A percentile compares a stretch with the other conserved stretches of the same genome.
Conservation (phyloP, 2,888 invertebrate species). For the Cataglyphis livida region DNA sequence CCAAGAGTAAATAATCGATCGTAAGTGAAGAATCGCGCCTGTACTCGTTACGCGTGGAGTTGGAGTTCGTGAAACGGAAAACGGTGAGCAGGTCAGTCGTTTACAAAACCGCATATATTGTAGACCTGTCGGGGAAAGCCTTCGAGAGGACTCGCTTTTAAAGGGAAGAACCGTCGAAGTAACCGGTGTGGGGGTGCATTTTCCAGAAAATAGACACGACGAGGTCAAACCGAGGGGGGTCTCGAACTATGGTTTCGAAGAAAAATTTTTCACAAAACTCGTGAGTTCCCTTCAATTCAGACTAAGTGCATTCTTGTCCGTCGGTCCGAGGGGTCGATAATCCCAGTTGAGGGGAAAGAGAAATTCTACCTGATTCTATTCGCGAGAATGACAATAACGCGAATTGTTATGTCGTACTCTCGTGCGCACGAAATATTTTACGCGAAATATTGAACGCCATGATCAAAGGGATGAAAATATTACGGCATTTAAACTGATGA, state of each 20-base stretch:
- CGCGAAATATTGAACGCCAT: not conserved
- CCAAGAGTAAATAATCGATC: constrained; percentile 24
- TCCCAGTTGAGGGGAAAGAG: not conserved
- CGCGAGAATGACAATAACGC: not conserved
- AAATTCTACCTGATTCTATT: not conserved
- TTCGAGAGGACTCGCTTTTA: constrained; percentile 71
- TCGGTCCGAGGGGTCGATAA: not conserved
- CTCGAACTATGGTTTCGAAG: not conserved
- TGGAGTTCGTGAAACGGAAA: constrained; percentile 21
- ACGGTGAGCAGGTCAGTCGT: constrained; percentile 34
- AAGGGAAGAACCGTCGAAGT: constrained; percentile 57
- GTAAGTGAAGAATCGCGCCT: not conserved
- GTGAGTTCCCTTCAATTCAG: not conserved
- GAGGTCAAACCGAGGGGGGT: not conserved
- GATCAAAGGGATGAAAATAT: constrained; percentile 5
- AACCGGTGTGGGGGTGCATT: constrained; percentile 56
- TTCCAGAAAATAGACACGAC: constrained; percentile 49
- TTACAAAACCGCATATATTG: not conserved
- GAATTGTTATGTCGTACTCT: not conserved
- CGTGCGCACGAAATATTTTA: not conserved
- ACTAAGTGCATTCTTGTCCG: not conserved
- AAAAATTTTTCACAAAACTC: constrained; percentile 10
- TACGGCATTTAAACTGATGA: constrained; percentile 9
- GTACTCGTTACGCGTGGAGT: constrained; percentile 31
- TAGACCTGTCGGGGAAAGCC: constrained; percentile 56